Evolutionary conservation across 2,888 invertebrate species (phyloP).

Genomic region (Lottia gigantea): DNA sequence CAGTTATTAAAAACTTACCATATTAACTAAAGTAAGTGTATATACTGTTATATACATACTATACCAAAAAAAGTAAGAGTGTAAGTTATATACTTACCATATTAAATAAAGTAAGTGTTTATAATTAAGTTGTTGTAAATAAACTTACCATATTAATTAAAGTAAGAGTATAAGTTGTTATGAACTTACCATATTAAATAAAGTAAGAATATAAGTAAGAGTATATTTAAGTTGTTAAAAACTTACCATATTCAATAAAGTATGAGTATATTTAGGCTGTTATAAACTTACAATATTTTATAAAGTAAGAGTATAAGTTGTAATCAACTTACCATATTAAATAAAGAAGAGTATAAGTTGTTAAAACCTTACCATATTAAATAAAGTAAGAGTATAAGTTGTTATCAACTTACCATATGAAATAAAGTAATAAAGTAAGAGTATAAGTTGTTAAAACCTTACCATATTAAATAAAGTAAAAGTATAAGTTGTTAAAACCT

Average conservation of each 20-base stretch:
- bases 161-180: slow-evolving; percentile 61
- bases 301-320: too few species aligned
- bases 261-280: slow-evolving; percentile 56
- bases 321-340: slow-evolving; percentile 57
- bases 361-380: slow-evolving; percentile 58
- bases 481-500: slow-evolving; percentile 56
- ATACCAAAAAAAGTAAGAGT: slow-evolving; percentile 62
- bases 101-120: too few species aligned
- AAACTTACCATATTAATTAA: slow-evolving; percentile 62
- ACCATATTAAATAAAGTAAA: slow-evolving; percentile 63
- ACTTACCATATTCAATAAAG: slow-evolving; percentile 62
- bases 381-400: slow-evolving; percentile 46
- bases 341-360: slow-evolving; percentile 59
- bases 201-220: slow-evolving; percentile 46
- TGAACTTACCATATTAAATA: too few species aligned
- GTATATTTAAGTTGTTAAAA: too few species aligned
- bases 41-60: slow-evolving; percentile 59
- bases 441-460: slow-evolving; percentile 61
- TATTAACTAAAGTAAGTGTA: slow-evolving; percentile 62
- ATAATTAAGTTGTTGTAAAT: too few species aligned
- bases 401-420: slow-evolving; percentile 51
- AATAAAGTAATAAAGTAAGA: slow-evolving; percentile 60
- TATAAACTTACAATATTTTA: slow-evolving; percentile 38
- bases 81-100: slow-evolving; percentile 57
- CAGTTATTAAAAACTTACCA: slow-evolving; percentile 60